phyloP scores from a whole-genome alignment of 2,113 vertebrate species.

The Seriola aureovittata region DNA sequence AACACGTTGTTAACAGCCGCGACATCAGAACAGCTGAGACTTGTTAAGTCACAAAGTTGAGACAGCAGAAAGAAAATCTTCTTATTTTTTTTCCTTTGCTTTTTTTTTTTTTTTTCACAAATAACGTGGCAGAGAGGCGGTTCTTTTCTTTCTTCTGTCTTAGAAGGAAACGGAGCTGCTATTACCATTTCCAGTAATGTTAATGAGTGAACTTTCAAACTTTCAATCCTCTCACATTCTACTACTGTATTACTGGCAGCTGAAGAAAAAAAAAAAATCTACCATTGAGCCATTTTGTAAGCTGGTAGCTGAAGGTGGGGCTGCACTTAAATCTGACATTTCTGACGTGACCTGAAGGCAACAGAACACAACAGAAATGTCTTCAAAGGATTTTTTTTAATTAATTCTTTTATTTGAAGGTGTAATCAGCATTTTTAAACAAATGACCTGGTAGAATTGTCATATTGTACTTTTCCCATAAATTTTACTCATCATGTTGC shows the following conservation, averaged over 20 bases:
- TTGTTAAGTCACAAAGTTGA: slow-evolving; percentile 7
- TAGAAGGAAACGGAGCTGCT: not conserved
- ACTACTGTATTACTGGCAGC: not conserved
- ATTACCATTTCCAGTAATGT: not conserved
- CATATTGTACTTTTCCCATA: not conserved
- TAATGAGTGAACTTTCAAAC: not conserved
- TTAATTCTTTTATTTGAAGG: too few species aligned
- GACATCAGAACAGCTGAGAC: slow-evolving; percentile 22
- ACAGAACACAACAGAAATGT: not conserved
- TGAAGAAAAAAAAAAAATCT: not conserved
- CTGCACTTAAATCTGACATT: not conserved
- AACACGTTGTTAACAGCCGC: slow-evolving; percentile 9
- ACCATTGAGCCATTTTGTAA: too few species aligned
- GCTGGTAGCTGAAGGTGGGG: not conserved
- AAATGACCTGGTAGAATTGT: not conserved
- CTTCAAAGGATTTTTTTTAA: too few species aligned
- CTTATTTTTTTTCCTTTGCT: too few species aligned
- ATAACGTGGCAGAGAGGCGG: not conserved
- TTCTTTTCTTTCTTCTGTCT: not conserved
- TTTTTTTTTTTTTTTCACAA: not conserved
- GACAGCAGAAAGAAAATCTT: not conserved
- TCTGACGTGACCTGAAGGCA: not conserved
- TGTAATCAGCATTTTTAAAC: not conserved
- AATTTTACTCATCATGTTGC: not conserved
- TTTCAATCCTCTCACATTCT: not conserved